phyloP scores from a whole-genome alignment of 2,113 vertebrate species.

The Siphamia tubifer region DNA sequence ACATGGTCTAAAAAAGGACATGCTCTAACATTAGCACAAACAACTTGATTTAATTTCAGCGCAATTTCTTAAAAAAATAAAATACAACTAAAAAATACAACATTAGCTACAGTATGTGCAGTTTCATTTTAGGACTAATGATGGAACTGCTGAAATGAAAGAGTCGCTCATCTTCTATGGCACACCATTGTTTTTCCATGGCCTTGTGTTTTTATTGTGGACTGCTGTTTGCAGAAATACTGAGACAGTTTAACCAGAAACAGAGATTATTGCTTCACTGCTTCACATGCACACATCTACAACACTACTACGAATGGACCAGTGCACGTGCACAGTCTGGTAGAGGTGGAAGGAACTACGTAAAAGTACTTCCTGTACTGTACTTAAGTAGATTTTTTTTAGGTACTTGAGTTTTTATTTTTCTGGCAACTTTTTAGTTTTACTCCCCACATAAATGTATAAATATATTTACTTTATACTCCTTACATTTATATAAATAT shows the following conservation, averaged over 20 bases:
- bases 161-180: conserved; percentile 27
- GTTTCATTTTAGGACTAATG: conserved; percentile 1
- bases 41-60: conserved; percentile 26
- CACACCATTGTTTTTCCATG: conserved; percentile 25
- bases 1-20: conserved; percentile 23
- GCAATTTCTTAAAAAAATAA: too few species aligned
- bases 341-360: too few species aligned
- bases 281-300: conserved; percentile 63
- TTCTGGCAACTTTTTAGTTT: too few species aligned
- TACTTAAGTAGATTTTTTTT: too few species aligned
- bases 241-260: conserved; percentile 29
- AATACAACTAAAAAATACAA: too few species aligned
- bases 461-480: too few species aligned
- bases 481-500: too few species aligned
- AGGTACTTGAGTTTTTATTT: too few species aligned
- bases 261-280: conserved; percentile 71
- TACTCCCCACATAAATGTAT: too few species aligned
- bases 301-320: conserved; percentile 41
- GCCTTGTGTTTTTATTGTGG: conserved; percentile 31
- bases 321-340: conserved; percentile 39
- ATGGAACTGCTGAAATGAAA: conserved; percentile 16
- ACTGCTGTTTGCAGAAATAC: conserved; percentile 33
- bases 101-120: too few species aligned
- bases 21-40: conserved; percentile 31
- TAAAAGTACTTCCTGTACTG: too few species aligned